These are phyloP conservation scores for Mustela lutreola DNA, from an alignment of 2,113 vertebrate genomes.

Conservation along the genomic window DNA sequence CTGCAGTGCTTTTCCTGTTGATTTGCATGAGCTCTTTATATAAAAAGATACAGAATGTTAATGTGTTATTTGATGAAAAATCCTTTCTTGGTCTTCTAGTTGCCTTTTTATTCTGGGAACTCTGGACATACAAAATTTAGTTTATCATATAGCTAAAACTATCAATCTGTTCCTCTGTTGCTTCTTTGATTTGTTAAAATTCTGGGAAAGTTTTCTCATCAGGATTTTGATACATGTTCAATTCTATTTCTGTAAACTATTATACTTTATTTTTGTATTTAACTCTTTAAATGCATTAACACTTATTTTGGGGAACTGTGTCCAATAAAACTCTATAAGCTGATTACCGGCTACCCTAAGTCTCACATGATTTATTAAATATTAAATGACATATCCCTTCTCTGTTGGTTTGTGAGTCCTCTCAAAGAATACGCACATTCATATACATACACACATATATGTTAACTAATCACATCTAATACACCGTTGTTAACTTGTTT, in stretches of 20 bases:
- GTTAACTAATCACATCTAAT: not conserved
- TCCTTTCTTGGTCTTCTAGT: not conserved
- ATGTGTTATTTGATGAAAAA: not conserved
- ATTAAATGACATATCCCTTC: not conserved
- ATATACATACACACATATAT: not conserved
- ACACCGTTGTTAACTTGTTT: not conserved
- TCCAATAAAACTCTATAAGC: not conserved
- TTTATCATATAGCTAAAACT: not conserved
- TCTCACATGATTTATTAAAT: not conserved
- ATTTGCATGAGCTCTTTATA: not conserved
- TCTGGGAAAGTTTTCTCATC: not conserved
- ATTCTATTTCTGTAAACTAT: not conserved
- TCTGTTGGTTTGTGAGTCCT: not conserved
- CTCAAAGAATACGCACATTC: not conserved
- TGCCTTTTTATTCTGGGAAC: not conserved
- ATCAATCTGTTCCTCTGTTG: not conserved
- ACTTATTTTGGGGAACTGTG: not conserved
- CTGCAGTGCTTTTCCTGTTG: not conserved
- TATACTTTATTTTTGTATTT: not conserved
- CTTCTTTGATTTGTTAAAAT: conserved; percentile 26
- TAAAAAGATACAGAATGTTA: not conserved
- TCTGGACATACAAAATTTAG: not conserved
- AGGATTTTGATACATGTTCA: not conserved
- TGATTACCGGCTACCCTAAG: not conserved
- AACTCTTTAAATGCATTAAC: not conserved